Evolutionary conservation across 2,113 vertebrate genomes (phyloP).

Genomic region (Ramphastos sulfuratus): DNA sequence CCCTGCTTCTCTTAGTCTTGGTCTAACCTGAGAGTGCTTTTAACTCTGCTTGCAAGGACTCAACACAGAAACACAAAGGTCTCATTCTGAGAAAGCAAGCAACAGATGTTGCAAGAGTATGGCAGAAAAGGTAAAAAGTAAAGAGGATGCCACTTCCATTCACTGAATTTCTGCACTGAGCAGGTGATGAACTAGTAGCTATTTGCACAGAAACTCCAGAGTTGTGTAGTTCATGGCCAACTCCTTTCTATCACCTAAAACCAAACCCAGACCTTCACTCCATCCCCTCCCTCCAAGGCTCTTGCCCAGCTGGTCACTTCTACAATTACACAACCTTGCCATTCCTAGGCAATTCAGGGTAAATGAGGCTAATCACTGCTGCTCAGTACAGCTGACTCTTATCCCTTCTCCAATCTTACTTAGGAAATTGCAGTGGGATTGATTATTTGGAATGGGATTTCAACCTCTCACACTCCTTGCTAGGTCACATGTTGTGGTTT

Average conservation of each 20-base stretch:
- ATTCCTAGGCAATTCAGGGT: background rate
- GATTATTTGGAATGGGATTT: slow-evolving; percentile 70
- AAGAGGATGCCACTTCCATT: background rate
- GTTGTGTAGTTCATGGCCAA: background rate
- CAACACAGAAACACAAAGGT: accelerated
- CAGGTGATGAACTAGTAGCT: background rate
- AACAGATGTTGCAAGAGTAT: background rate
- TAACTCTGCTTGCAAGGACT: background rate
- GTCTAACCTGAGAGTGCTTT: background rate
- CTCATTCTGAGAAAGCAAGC: background rate
- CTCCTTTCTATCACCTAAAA: background rate
- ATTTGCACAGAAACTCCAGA: background rate
- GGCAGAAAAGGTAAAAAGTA: background rate
- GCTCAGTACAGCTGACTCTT: slow-evolving; percentile 48
- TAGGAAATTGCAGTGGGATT: slow-evolving; percentile 55
- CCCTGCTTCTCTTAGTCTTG: background rate
- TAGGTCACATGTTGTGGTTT: slow-evolving; percentile 24
- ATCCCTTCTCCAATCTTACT: slow-evolving; percentile 39
- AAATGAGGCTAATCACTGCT: slow-evolving; percentile 29
- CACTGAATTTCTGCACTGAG: background rate
- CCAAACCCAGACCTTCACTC: background rate
- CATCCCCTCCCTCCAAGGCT: background rate
- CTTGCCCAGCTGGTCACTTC: background rate
- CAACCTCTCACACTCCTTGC: slow-evolving; percentile 41
- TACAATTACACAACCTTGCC: background rate